Evolutionary conservation across 2,888 invertebrate species (phyloP), one percentile per base, ranked within the genome.

Genomic region (Matsumyia berberina): DNA sequence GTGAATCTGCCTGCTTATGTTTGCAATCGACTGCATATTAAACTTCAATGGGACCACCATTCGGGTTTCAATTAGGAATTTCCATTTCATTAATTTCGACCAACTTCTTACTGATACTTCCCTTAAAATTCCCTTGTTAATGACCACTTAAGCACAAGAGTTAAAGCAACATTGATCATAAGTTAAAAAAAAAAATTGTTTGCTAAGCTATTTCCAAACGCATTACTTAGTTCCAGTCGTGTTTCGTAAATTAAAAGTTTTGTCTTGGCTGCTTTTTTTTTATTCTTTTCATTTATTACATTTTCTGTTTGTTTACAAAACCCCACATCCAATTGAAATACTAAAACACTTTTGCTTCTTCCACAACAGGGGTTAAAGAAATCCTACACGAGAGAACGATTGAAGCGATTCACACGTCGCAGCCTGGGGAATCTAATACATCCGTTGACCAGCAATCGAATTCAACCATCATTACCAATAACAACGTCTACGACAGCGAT

Each of bases 381-480:
- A 85, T 89, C 87, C 44, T 89, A 89, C 87, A 88, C 88, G 79
- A 90, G 88, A 55, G 89, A 90, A 88, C 90, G 89, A 69, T 87
- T 91, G 88, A 91, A 89, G 67, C 89, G 87, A 37, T 89, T 88
- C 86, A 88, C 88, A n/a, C 87, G 87, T 4, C 88, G 89, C 86
- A 89, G 90, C 19, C 88, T 90, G 76, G 88, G 88, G 51, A 88
- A 87, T 31, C 87, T 90, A 9, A 88, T 90, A 87, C 87, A 87
- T 24, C 87, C 87, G n/a, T 73, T 87, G 82, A 86, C 76, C 73
- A 86, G 88, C 88, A 83, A 86, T 70, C 88, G 79, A 66, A 62
- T 86, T 46, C 87, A 87, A 15, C 80, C 87, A 0, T 70, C 82
- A 60, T 33, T 57, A 46, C 49, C 42, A 73, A 82, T 60, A 79